These are phyloP conservation scores for Orius laevigatus DNA, from an alignment of 1,140 invertebrate genomes.

Conservation along the genomic window DNA sequence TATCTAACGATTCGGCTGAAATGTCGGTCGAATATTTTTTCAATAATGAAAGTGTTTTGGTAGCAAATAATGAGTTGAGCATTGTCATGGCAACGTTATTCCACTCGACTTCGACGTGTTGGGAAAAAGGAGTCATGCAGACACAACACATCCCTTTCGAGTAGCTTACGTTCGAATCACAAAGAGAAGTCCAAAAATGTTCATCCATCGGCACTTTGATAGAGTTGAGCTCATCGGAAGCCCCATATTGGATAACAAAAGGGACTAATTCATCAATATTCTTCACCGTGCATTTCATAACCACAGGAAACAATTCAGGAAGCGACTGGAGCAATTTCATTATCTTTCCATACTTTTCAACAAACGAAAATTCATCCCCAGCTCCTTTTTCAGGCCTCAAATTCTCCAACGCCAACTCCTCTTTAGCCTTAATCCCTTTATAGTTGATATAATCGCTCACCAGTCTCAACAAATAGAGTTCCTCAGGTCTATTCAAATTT, in stretches of 20 bases:
- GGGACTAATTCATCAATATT: constrained; percentile 1
- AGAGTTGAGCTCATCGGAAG: constrained; percentile 2
- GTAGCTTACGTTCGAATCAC: constrained; percentile 16
- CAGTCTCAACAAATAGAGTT: background rate
- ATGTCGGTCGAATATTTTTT: constrained; percentile 24
- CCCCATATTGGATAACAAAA: constrained; percentile 14
- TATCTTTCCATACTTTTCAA: constrained; percentile 1
- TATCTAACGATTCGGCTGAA: constrained; percentile 24
- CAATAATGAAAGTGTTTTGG: constrained; percentile 23
- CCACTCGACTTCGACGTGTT: constrained; percentile 21
- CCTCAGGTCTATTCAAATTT: background rate
- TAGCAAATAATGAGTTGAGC: constrained; percentile 25
- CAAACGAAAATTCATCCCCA: background rate
- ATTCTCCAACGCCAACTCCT: background rate
- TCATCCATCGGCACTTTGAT: background rate
- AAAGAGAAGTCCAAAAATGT: constrained; percentile 7
- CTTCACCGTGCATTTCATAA: constrained; percentile 3
- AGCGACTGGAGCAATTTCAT: constrained; percentile 8
- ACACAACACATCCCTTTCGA: constrained; percentile 25
- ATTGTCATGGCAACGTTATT: constrained; percentile 23
- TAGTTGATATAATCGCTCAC: background rate
- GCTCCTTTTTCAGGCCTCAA: constrained; percentile 1
- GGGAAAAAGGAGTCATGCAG: background rate
- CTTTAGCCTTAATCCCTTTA: background rate
- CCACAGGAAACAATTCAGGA: background rate